Conservation (phyloP, 1,140 invertebrate species). For the Drosophila orosa region DNA sequence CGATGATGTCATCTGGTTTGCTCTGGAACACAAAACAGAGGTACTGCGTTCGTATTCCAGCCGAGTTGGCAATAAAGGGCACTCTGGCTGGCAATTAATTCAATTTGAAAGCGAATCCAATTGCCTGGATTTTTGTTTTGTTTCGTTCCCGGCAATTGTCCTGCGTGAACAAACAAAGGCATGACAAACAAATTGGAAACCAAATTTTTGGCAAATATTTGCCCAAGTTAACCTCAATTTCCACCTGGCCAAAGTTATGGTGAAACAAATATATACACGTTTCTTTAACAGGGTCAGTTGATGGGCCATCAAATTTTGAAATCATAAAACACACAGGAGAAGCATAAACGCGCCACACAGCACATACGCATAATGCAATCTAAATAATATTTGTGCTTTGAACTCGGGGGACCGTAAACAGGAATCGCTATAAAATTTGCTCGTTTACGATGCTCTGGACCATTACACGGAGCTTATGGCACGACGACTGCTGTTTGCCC, state of each 20-base stretch:
- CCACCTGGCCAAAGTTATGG: not conserved
- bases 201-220: conserved; percentile 19
- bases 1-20: conserved; percentile 41
- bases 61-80: not conserved
- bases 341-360: conserved; percentile 6
- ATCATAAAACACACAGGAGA: conserved; percentile 38
- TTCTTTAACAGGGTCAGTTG: conserved; percentile 8
- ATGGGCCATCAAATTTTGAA: conserved; percentile 39
- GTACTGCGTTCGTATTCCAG: not conserved
- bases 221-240: not conserved
- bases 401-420: conserved; percentile 36
- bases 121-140: conserved; percentile 10
- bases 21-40: not conserved
- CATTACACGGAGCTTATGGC: conserved; percentile 40
- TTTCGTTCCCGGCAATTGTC: conserved; percentile 2
- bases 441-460: conserved; percentile 47
- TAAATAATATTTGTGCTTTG: conserved; percentile 33
- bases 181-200: not conserved
- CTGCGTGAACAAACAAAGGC: conserved; percentile 8
- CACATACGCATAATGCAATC: conserved; percentile 31
- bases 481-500: conserved; percentile 1
- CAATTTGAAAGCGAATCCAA: conserved; percentile 14
- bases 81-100: conserved; percentile 15
- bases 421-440: conserved; percentile 56
- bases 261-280: not conserved